Evolutionary conservation across 2,113 vertebrate species (phyloP).

Genomic region (Neopipo cinnamomea): DNA sequence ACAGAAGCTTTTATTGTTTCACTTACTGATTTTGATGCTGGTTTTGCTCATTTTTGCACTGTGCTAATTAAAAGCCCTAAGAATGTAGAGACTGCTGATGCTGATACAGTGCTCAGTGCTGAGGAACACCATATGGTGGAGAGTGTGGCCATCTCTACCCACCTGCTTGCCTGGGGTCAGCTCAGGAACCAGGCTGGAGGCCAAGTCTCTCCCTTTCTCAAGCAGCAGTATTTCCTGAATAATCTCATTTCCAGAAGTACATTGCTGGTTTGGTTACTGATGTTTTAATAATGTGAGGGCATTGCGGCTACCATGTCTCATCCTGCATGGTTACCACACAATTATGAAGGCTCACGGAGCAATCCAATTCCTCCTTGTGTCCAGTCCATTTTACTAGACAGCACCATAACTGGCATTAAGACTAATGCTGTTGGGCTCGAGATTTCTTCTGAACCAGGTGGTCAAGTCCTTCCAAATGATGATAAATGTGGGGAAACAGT

Average conservation of each 20-base stretch:
- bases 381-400: conserved; percentile 1
- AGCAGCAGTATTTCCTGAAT: background rate
- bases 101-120: background rate
- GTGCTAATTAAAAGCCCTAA: conserved; percentile 13
- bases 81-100: background rate
- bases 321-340: background rate
- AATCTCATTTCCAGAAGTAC: background rate
- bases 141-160: background rate
- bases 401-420: background rate
- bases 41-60: background rate
- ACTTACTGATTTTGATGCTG: background rate
- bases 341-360: background rate
- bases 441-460: conserved; percentile 12
- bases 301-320: background rate
- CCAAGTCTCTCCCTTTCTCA: background rate
- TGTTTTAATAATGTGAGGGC: conserved; percentile 5
- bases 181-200: background rate
- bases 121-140: conserved; percentile 34
- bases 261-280: background rate
- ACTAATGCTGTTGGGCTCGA: background rate
- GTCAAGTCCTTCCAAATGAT: background rate
- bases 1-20: background rate
- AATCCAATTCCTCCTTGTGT: background rate
- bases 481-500: background rate
- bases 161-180: conserved; percentile 37